phyloP scores from a whole-genome alignment of 1,140 invertebrate species.

The Pseudomyrmex dendroicus region DNA sequence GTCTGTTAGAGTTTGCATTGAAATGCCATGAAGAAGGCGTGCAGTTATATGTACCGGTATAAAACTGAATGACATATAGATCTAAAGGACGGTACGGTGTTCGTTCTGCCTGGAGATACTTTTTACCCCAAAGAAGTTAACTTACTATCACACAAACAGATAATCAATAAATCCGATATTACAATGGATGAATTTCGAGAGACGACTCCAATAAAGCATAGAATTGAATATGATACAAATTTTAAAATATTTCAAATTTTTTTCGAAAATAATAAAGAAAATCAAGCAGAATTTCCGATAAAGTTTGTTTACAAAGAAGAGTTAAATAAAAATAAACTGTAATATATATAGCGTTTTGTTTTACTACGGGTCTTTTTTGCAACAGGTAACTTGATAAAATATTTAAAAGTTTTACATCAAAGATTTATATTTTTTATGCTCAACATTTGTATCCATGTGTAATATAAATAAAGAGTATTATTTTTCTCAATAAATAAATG shows the following conservation, averaged over 20 bases:
- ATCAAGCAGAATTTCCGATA: slow-evolving; percentile 33
- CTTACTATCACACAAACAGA: slow-evolving; percentile 63
- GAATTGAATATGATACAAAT: slow-evolving; percentile 70
- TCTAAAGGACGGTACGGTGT: slow-evolving; percentile 73
- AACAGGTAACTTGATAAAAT: not conserved
- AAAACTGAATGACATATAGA: not conserved
- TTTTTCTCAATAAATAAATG: no score
- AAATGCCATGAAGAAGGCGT: slow-evolving; percentile 79
- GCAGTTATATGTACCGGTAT: slow-evolving; percentile 82
- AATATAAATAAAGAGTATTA: not conserved
- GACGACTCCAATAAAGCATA: slow-evolving; percentile 69
- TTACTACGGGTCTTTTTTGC: not conserved
- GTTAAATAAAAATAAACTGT: not conserved
- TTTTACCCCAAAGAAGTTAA: slow-evolving; percentile 78
- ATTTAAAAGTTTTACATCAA: not conserved
- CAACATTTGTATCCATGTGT: not conserved
- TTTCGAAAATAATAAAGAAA: slow-evolving; percentile 67
- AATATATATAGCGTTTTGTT: not conserved
- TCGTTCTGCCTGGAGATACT: slow-evolving; percentile 78
- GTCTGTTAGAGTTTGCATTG: slow-evolving; percentile 83
- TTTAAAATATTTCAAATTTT: slow-evolving; percentile 60
- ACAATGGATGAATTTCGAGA: slow-evolving; percentile 75
- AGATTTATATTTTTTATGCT: not conserved
- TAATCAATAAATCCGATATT: slow-evolving; percentile 71
- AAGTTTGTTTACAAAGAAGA: not conserved